phyloP scores from a whole-genome alignment of 1,140 invertebrate genomes.

The Amphibalanus amphitrite region DNA sequence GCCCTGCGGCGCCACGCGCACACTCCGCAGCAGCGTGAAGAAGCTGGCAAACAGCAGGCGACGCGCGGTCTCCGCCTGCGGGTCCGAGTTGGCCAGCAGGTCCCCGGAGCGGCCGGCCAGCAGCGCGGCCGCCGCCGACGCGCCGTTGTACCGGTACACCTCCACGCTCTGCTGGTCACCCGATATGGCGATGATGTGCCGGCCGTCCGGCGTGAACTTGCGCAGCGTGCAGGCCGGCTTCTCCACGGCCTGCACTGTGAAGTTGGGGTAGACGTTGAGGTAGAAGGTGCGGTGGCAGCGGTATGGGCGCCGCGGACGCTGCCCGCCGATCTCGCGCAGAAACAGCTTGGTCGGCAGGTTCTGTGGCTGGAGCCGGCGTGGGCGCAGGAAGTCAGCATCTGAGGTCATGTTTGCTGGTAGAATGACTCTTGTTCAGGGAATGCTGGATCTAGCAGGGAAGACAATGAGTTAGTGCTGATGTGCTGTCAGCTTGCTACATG shows the following conservation, averaged over 20 bases:
- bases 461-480: too few species aligned
- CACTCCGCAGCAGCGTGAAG: conserved; percentile 57
- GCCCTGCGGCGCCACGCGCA: conserved; percentile 60
- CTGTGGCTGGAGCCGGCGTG: conserved; percentile 32
- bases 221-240: conserved; percentile 85
- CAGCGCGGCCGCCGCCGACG: conserved; percentile 63
- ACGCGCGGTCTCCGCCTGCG: conserved; percentile 35
- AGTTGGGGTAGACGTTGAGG: conserved; percentile 77
- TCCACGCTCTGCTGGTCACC: conserved; percentile 81
- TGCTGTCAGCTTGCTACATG: too few species aligned
- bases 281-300: conserved; percentile 39
- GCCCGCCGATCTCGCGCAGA: conserved; percentile 30
- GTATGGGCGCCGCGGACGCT: conserved; percentile 19
- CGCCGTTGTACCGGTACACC: conserved; percentile 80
- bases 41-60: conserved; percentile 65
- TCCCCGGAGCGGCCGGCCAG: conserved; percentile 27
- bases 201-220: conserved; percentile 89
- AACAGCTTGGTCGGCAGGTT: conserved; percentile 34
- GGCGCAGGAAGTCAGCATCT: conserved; percentile 8
- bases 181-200: conserved; percentile 75
- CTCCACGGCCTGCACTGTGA: conserved; percentile 79
- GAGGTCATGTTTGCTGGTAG: not conserved
- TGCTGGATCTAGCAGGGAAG: too few species aligned
- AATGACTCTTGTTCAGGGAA: too few species aligned
- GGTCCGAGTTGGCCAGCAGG: conserved; percentile 20